These are phyloP conservation scores for Potorous gilbertii DNA, from an alignment of 2,797 vertebrate genomes.

Conservation along the genomic window DNA sequence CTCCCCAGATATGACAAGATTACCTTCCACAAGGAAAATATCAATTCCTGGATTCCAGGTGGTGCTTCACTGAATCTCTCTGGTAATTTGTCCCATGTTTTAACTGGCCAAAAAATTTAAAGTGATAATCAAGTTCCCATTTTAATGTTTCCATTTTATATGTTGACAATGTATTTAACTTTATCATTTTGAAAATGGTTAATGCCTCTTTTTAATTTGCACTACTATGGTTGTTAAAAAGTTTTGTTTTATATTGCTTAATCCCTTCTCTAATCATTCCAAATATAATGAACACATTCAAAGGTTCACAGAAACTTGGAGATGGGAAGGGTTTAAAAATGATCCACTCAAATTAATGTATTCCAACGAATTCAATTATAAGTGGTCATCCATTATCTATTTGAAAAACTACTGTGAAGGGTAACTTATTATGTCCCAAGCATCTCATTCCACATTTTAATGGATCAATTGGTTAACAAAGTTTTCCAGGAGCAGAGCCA, in stretches of 20 bases:
- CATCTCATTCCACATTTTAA: not conserved
- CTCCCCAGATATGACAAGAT: not conserved
- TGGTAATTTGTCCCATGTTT: not conserved
- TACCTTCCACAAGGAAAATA: not conserved
- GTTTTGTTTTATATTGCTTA: not conserved
- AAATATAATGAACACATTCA: not conserved
- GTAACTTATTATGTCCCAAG: too few relatives aligned
- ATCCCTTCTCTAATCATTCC: not conserved
- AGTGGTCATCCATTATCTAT: too few relatives aligned
- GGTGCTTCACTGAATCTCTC: constrained; percentile 35
- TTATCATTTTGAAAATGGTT: constrained; percentile 3
- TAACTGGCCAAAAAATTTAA: constrained; percentile 41
- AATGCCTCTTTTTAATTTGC: not conserved
- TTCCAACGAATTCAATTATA: not conserved
- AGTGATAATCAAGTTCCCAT: constrained; percentile 19
- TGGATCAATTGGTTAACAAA: not conserved
- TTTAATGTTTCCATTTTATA: constrained; percentile 38
- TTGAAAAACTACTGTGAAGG: too few relatives aligned
- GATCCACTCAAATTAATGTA: not conserved
- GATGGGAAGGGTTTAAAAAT: not conserved
- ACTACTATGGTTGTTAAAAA: not conserved
- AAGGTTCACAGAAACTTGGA: not conserved
- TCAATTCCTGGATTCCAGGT: not conserved
- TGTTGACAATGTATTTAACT: not conserved
- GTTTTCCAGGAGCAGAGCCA: too few relatives aligned